Evolutionary conservation across 2,113 vertebrate species (phyloP), one percentile per base, ranked within the genome.

Genomic region (Riparia riparia): DNA sequence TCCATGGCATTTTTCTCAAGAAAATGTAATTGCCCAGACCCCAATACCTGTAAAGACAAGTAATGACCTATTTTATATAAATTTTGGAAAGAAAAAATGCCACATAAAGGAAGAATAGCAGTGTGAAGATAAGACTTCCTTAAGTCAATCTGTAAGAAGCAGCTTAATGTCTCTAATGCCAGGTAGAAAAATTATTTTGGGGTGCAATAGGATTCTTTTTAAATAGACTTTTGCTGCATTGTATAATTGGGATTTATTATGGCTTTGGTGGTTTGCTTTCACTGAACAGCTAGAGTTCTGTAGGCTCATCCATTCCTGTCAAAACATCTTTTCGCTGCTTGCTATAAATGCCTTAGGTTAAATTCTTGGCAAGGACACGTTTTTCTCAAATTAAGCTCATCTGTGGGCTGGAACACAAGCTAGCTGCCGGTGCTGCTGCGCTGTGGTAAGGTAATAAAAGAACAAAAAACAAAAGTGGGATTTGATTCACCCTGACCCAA

Each of bases 331-430:
- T 80, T 22, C 13, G 3, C n/a, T 2, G 1, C 63, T 91, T 89
- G 53, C 42, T 3, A 0, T 86, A 60, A 82, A 64, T 60, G 68
- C 63, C 68, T 86, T 60, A 68, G 68, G 71, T 68, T 31, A 86
- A 86, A 72, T 8, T 63, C 56, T 21, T 78, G 42, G 53, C 63
- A 32, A 63, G 80, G 54, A 60, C 20, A 11, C 45, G 12, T 42
- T 94, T 79, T 50, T 83, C 50, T 81, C 41, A 83, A 72, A 72
- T 91, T 49, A 51, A 34, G 21, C 63, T 83, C 29, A 34, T 56
- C n/a, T 58, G 32, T 71, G 80, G 53, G 28, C 66, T 82, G 72
- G 16, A 86, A 39, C 44, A 56, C 57, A 45, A 89, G 34, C 37
- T 57, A 14, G 25, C 51, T 89, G 31, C 65, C 14, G 18, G 10